phyloP scores from a whole-genome alignment of 2,888 invertebrate species.

The Orthosia gothica region DNA sequence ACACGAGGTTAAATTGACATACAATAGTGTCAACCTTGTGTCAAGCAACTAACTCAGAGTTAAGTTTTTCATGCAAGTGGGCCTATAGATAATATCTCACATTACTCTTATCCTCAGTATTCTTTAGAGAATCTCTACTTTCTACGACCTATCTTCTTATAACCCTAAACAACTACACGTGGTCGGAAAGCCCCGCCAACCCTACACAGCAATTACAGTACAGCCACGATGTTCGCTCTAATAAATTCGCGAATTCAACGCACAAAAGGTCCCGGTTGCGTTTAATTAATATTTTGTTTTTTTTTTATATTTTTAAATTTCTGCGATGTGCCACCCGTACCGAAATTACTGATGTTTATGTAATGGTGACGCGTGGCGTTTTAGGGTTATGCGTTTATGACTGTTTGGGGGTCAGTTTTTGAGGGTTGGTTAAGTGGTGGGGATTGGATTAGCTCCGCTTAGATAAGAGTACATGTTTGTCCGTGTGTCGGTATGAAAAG shows the following conservation, averaged over 20 bases:
- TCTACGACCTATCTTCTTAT: too few relatives aligned
- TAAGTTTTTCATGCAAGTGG: too few relatives aligned
- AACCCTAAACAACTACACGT: constrained; percentile 15
- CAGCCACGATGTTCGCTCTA: constrained; percentile 73
- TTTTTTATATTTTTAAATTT: constrained; percentile 33
- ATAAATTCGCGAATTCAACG: constrained; percentile 78
- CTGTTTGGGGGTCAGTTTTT: constrained; percentile 34
- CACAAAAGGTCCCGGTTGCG: constrained; percentile 69
- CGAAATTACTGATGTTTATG: constrained; percentile 57
- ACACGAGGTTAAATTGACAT: too few relatives aligned
- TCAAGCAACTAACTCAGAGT: too few relatives aligned
- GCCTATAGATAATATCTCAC: too few relatives aligned
- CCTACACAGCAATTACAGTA: constrained; percentile 74
- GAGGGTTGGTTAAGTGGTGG: constrained; percentile 22
- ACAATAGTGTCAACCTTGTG: too few relatives aligned
- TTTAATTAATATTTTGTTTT: constrained; percentile 70
- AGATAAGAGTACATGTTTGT: not conserved
- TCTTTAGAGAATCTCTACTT: too few relatives aligned
- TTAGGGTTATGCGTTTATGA: constrained; percentile 55
- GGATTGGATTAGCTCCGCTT: not conserved
- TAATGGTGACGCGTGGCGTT: constrained; percentile 53
- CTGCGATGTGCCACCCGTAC: constrained; percentile 39
- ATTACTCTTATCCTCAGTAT: too few relatives aligned
- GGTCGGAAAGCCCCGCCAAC: constrained; percentile 48
- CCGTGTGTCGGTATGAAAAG: not conserved